These are phyloP conservation scores for Xiphorhynchus elegans DNA, from an alignment of 2,113 vertebrate species.

Conservation along the genomic window DNA sequence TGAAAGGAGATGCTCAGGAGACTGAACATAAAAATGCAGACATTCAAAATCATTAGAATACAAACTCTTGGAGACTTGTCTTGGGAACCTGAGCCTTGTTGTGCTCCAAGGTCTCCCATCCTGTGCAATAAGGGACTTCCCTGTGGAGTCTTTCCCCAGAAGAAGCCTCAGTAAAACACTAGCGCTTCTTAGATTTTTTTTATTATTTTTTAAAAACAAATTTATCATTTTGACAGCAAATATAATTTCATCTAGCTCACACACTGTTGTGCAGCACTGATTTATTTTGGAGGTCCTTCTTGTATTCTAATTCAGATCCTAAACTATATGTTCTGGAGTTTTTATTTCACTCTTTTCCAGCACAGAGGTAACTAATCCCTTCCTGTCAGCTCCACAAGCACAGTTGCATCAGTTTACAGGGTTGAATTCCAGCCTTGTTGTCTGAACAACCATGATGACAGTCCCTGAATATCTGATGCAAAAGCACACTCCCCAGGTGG, in stretches of 20 bases:
- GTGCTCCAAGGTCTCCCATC: background rate
- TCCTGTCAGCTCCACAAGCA: background rate
- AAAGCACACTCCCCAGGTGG: background rate
- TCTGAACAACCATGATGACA: conserved; percentile 2
- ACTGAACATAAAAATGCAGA: rapidly evolving
- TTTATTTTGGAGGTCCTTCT: background rate
- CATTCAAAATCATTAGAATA: background rate
- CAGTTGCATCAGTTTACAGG: conserved; percentile 17
- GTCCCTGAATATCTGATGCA: background rate
- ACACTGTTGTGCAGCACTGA: background rate
- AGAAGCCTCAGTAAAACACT: background rate
- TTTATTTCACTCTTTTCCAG: background rate
- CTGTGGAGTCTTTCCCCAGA: background rate
- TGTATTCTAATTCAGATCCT: background rate
- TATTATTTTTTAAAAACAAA: background rate
- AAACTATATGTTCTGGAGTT: background rate
- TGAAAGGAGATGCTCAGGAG: background rate
- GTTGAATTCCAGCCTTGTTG: background rate
- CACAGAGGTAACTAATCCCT: background rate
- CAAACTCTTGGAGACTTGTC: background rate
- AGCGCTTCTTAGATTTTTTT: background rate
- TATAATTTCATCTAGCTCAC: background rate
- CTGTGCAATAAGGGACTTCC: background rate
- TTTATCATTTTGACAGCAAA: background rate
- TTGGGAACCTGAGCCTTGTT: background rate